Evolutionary conservation across 2,888 invertebrate species (phyloP), one percentile per base, ranked within the genome.

Genomic region (Xestia ashworthii): DNA sequence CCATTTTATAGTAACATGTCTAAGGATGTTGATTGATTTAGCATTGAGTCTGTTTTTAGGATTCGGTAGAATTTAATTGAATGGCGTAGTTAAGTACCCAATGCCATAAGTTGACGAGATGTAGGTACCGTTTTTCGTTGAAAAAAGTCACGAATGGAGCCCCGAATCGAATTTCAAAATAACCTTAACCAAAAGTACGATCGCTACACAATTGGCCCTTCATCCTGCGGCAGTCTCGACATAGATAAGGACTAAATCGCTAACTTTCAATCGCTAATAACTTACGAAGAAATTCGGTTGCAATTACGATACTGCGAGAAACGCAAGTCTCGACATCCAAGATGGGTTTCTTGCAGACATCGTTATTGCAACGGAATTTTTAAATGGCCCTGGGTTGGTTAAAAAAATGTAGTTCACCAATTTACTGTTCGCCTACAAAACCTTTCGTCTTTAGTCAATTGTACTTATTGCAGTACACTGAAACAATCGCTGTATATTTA

Each of bases 51-150:
- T 3, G 12, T 76, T 46, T 53, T 1, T 48, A 25, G 9, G 11
- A 19, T 60, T n/a, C 16, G 5, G 4, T 25, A 44, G 1, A 32
- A 60, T 14, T 41, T 48, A 32, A 4, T 0, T 14, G 4, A 4
- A 0, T 5, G 0, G 3, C 3, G 8, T 19, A n/a, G n/a, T n/a
- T n/a, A n/a, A n/a, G 19, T 22, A 0, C 8, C 1, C 0, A 22
- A 16, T 38, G 38, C 6, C 19, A 14, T 25, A 44, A 5, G 14
- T 12, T 12, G 12, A 55, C 14, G 25, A n/a, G 55, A 5, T 2
- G 25, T 25, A 14, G 6, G 9, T 9, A n/a, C 0, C 55, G 12
- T 55, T n/a, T 55, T 55, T 55, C 41, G 5, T 55, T 55, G 1
- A 11, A n/a, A 58, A 6, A 25, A n/a, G 12, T 41, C n/a, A 16